Conservation (phyloP, 2,888 invertebrate species). For the Muschampia plurimacula region DNA sequence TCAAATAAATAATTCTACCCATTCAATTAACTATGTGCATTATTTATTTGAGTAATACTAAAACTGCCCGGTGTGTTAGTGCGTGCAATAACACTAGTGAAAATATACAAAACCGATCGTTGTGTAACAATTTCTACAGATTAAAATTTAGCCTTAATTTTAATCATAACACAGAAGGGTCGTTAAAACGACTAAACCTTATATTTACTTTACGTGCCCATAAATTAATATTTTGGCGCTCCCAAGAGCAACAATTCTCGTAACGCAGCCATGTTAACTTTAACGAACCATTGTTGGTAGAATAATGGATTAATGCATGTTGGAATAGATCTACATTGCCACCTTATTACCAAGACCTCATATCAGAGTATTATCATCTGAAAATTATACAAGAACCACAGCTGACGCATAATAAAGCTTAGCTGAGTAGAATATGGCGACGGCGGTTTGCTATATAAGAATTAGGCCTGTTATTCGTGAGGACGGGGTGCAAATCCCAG, state of each 20-base stretch:
- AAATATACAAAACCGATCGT: no score
- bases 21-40: no score
- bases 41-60: no score
- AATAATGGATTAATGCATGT: constrained; percentile 59
- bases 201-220: constrained; percentile 12
- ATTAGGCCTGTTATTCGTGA: no score
- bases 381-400: not conserved
- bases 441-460: no score
- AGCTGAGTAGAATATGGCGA: not conserved
- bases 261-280: constrained; percentile 45
- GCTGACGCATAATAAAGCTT: constrained; percentile 9
- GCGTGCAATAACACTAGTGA: no score
- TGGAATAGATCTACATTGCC: constrained; percentile 43
- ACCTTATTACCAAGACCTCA: constrained; percentile 14
- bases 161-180: not conserved
- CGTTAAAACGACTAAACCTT: constrained; percentile 1
- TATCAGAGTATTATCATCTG: constrained; percentile 18
- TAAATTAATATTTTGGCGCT: constrained; percentile 21
- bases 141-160: no score
- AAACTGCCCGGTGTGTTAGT: no score
- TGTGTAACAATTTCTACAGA: not conserved
- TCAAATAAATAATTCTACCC: no score
- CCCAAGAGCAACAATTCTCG: constrained; percentile 22
- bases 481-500: no score
- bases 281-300: constrained; percentile 66